These are phyloP conservation scores for Drosophila nigritarsus DNA, from an alignment of 2,888 invertebrate species.

Conservation along the genomic window DNA sequence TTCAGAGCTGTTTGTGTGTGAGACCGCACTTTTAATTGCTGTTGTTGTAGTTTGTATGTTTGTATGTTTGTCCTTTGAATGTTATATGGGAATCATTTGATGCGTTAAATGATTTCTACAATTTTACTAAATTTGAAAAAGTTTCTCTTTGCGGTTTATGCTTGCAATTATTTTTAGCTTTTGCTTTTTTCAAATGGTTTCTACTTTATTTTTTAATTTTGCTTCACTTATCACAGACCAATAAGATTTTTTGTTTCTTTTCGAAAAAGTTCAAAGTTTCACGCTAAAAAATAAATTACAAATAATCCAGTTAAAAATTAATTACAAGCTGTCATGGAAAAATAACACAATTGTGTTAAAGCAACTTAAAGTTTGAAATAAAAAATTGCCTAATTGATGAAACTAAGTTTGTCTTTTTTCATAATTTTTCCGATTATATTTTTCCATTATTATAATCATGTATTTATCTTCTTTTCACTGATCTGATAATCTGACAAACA, in stretches of 20 bases:
- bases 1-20: conserved; percentile 48
- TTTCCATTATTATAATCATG: not conserved
- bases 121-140: conserved; percentile 72
- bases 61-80: conserved; percentile 41
- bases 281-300: conserved; percentile 29
- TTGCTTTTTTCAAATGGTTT: conserved; percentile 28
- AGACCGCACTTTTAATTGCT: conserved; percentile 71
- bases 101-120: conserved; percentile 73
- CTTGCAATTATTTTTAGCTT: conserved; percentile 50
- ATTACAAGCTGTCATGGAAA: not conserved
- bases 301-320: not conserved
- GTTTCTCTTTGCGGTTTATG: conserved; percentile 63
- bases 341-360: not conserved
- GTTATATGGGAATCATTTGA: conserved; percentile 63
- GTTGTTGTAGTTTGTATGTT: conserved; percentile 49
- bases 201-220: conserved; percentile 50
- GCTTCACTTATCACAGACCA: conserved; percentile 84
- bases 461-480: not conserved
- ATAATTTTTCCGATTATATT: not conserved
- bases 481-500: not conserved
- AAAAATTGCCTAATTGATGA: not conserved
- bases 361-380: not conserved
- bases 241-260: conserved; percentile 56
- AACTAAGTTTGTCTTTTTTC: not conserved
- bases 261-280: conserved; percentile 50